Percentiles rank a stretch among this genome's conserved stretches.
Evolutionary conservation across 2,113 vertebrate genomes (phyloP).

Genomic region (Psephotus haematonotus): DNA sequence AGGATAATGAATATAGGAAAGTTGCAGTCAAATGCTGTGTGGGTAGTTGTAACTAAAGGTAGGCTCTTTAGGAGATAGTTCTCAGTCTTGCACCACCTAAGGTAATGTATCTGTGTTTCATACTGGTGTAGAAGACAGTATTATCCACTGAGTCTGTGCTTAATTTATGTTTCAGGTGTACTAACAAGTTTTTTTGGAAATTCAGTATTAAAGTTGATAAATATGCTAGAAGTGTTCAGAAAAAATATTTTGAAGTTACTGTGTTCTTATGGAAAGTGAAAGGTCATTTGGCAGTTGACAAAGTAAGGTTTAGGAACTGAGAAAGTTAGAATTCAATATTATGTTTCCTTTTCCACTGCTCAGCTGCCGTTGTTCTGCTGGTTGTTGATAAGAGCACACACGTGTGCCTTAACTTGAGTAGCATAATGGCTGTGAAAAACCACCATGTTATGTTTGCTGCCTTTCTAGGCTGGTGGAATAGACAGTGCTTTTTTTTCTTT

Average conservation of each 20-base stretch:
- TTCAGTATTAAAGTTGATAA: neutral
- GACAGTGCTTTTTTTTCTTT: neutral
- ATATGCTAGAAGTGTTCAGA: neutral
- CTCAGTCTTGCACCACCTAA: neutral
- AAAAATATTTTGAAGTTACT: neutral
- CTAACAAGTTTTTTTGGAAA: neutral
- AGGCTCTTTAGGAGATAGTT: neutral
- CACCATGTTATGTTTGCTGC: fast-evolving
- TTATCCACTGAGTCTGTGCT: neutral
- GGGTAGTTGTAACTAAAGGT: neutral
- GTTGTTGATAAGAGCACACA: neutral
- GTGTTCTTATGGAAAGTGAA: neutral
- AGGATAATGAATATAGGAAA: neutral
- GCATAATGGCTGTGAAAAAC: neutral
- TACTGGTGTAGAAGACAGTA: neutral
- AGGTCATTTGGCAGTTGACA: neutral
- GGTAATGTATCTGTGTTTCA: neutral
- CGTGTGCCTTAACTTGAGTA: neutral
- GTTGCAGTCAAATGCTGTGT: neutral
- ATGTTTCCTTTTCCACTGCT: neutral
- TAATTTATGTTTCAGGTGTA: neutral
- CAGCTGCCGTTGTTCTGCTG: neutral
- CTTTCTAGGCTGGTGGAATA: neutral
- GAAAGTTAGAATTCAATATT: neutral
- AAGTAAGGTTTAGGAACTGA: neutral